Evolutionary conservation across 2,888 invertebrate species (phyloP), one percentile per base, ranked within the genome.

Genomic region (Diploptera punctata): DNA sequence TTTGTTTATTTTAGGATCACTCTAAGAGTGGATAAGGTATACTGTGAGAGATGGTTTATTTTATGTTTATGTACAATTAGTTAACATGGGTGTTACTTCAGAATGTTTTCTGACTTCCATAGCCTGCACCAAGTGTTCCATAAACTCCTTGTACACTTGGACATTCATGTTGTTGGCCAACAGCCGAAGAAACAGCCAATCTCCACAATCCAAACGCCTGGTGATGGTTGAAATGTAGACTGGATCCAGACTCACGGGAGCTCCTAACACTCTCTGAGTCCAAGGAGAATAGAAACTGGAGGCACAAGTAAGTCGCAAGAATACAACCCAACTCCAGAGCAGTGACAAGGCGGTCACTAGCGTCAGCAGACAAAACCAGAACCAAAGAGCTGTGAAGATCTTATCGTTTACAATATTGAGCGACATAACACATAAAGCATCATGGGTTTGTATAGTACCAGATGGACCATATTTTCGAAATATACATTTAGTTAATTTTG

Each of bases 141-240:
- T 80, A 71, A 87, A 81, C 67, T 87, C 84, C 71, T 84, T 83
- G 81, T 94, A 95, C 1, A 94, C 87, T 75, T 90, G 86, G 65
- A 91, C 89, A 70, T 83, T 81, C 79, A 83, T 81, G 76, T 83
- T 83, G 76, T 82, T 80, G 68, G 81, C 81, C 21, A 83, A 76
- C 54, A 81, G 79, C 74, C 80, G 79, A 19, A 83, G 77, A 33
- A 83, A 77, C 69, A 83, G 80, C 82, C 83, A 83, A 72, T 83
- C 83, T 7, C 81, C 80, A 26, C 79, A 74, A 31, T 71, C 65
- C 19, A 62, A 65, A 0, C 67, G 31, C 38, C 49, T 21, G 10
- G 70, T 68, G 18, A 73, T 54, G 19, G 73, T 60, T 1, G 18
- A 65, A 0, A 65, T 19, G 21, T 33, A 38, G 10, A 10, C 10